phyloP scores from a whole-genome alignment of 1,140 invertebrate species.

The Hylaeus anthracinus region DNA sequence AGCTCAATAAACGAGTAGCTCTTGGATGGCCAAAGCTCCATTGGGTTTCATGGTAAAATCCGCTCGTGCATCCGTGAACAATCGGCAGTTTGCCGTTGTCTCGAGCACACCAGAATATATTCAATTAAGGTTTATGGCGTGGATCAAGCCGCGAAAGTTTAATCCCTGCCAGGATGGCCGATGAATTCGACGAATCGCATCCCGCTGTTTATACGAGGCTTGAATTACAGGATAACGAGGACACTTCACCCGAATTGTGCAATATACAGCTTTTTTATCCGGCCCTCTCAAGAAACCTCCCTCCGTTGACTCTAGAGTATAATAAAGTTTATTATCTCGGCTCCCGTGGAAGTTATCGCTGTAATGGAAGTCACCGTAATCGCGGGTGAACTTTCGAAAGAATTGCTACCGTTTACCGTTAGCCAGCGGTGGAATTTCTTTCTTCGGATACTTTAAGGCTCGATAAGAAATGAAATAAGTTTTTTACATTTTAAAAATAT shows the following conservation, averaged over 20 bases:
- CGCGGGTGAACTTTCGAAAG: background rate
- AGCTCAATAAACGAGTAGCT: no score
- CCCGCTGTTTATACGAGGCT: background rate
- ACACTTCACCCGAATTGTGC: slow-evolving; percentile 6
- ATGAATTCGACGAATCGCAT: slow-evolving; percentile 25
- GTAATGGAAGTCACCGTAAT: background rate
- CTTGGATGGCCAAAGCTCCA: no score
- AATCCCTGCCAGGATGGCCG: slow-evolving; percentile 31
- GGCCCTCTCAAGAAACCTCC: background rate
- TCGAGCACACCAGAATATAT: slow-evolving; percentile 9
- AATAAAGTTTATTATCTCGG: slow-evolving; percentile 36
- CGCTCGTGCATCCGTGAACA: background rate
- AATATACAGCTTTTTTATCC: slow-evolving; percentile 23
- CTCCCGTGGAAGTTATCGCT: background rate
- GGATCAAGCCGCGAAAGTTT: slow-evolving; percentile 50
- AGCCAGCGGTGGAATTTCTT: background rate
- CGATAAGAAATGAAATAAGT: no score
- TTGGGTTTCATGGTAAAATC: no score
- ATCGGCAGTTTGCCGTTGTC: background rate
- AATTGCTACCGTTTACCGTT: background rate
- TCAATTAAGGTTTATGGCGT: slow-evolving; percentile 50
- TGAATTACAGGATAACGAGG: slow-evolving; percentile 35
- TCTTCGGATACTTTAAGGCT: no score
- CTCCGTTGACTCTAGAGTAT: background rate
- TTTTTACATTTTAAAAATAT: no score